A percentile compares a stretch with the other conserved stretches of the same genome.
phyloP scores from a whole-genome alignment of 1,140 invertebrate genomes.

The Papilio polyxenes region DNA sequence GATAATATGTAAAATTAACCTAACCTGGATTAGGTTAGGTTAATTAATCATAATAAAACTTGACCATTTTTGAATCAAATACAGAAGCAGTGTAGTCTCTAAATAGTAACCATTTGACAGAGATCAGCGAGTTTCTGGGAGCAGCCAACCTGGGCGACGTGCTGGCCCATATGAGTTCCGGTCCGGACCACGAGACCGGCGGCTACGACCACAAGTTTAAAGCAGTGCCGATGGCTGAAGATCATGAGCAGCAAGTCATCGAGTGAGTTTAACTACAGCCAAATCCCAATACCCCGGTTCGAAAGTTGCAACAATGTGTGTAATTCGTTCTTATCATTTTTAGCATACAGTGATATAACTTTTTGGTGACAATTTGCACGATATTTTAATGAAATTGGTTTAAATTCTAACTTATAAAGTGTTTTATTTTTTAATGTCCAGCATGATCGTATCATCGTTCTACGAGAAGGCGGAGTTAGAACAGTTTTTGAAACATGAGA shows the following conservation, averaged over 20 bases:
- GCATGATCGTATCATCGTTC: constrained; percentile 91
- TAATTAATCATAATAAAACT: no score
- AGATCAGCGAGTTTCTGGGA: constrained; percentile 89
- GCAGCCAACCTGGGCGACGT: constrained; percentile 86
- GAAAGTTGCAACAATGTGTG: neutral
- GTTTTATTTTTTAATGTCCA: constrained; percentile 58
- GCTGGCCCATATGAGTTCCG: constrained; percentile 81
- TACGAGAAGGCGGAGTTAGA: constrained; percentile 92
- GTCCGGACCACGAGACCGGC: constrained; percentile 51
- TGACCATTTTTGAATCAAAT: no score
- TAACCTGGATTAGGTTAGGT: no score
- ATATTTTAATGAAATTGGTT: no score
- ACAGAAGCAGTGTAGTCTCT: no score
- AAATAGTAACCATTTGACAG: constrained; percentile 62
- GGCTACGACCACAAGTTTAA: constrained; percentile 70
- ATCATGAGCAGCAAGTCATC: constrained; percentile 83
- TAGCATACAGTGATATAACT: no score
- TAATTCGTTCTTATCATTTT: no score
- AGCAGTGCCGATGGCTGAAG: constrained; percentile 82
- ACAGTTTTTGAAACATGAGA: constrained; percentile 85
- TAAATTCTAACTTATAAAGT: no score
- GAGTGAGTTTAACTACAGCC: constrained; percentile 67
- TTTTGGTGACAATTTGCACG: no score
- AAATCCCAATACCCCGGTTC: neutral
- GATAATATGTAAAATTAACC: no score